Conservation (phyloP, 2,888 invertebrate species). For the Drosophila mercatorum region DNA sequence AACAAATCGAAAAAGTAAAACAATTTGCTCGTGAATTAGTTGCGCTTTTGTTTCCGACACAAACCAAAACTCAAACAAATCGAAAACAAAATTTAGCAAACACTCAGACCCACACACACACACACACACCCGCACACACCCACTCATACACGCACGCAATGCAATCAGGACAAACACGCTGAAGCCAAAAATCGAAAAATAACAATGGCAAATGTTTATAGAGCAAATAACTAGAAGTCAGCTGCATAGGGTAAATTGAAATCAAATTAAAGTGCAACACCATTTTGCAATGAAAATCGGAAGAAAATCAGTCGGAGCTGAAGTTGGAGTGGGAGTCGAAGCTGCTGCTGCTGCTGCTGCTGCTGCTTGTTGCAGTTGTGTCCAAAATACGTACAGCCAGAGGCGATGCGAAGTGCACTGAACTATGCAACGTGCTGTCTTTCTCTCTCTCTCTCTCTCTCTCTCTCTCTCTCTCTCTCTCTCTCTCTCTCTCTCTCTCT, state of each 20-base stretch:
- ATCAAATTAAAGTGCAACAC: constrained; percentile 69
- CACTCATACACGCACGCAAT: constrained; percentile 20
- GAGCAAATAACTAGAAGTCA: constrained; percentile 19
- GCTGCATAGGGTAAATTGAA: constrained; percentile 49
- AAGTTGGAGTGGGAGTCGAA: constrained; percentile 27
- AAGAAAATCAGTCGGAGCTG: constrained; percentile 60
- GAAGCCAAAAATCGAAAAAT: constrained; percentile 35
- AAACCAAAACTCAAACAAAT: constrained; percentile 43
- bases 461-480: background rate
- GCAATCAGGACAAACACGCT: constrained; percentile 53
- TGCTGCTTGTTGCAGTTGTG: constrained; percentile 30
- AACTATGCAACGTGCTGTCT: constrained; percentile 30
- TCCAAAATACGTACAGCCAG: constrained; percentile 38
- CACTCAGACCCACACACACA: background rate
- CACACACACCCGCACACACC: background rate
- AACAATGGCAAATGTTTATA: constrained; percentile 32
- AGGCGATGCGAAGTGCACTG: constrained; percentile 47
- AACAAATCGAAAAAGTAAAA: constrained; percentile 6
- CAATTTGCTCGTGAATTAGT: constrained; percentile 39
- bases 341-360: constrained; percentile 9
- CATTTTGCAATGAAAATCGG: constrained; percentile 50
- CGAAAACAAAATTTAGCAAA: constrained; percentile 45
- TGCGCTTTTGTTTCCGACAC: constrained; percentile 21
- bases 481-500: background rate
- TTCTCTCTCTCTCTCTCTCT: constrained; percentile 17